Evolutionary conservation across 2,888 invertebrate species (phyloP).

Genomic region (Oligia fasciuncula): DNA sequence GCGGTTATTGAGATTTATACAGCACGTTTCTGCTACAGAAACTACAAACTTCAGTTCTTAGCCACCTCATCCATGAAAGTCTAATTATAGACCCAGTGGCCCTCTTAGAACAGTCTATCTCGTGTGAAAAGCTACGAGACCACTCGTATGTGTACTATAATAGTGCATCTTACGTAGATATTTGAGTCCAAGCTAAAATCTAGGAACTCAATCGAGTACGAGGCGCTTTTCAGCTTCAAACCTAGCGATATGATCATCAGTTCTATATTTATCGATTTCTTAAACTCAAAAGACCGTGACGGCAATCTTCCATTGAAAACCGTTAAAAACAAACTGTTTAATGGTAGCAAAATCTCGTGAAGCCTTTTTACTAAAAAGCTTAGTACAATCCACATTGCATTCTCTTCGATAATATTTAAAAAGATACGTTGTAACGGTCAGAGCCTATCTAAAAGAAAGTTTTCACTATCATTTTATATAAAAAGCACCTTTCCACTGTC

Average conservation of each 20-base stretch:
- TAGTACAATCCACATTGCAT: conserved; percentile 24
- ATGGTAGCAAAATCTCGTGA: conserved; percentile 27
- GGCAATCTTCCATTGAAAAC: conserved; percentile 29
- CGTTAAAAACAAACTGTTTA: conserved; percentile 21
- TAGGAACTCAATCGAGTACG: neutral
- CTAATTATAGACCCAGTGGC: conserved; percentile 21
- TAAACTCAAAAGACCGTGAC: conserved; percentile 49
- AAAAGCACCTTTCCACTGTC: conserved; percentile 60
- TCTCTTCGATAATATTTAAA: conserved; percentile 42
- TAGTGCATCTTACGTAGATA: no score
- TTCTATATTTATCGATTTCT: conserved; percentile 24
- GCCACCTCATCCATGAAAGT: neutral
- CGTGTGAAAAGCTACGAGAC: neutral
- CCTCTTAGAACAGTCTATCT: neutral
- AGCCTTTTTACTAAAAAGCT: conserved; percentile 27
- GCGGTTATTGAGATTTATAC: conserved; percentile 26
- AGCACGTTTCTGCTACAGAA: neutral
- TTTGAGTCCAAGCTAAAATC: neutral
- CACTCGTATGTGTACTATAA: neutral
- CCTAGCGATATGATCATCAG: neutral
- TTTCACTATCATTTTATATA: conserved; percentile 53
- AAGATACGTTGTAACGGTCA: conserved; percentile 28
- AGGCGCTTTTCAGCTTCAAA: neutral
- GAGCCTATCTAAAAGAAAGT: conserved; percentile 62
- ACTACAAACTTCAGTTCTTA: neutral